These are phyloP conservation scores for Papilio dardanus DNA, from an alignment of 1,140 invertebrate genomes.

Conservation along the genomic window DNA sequence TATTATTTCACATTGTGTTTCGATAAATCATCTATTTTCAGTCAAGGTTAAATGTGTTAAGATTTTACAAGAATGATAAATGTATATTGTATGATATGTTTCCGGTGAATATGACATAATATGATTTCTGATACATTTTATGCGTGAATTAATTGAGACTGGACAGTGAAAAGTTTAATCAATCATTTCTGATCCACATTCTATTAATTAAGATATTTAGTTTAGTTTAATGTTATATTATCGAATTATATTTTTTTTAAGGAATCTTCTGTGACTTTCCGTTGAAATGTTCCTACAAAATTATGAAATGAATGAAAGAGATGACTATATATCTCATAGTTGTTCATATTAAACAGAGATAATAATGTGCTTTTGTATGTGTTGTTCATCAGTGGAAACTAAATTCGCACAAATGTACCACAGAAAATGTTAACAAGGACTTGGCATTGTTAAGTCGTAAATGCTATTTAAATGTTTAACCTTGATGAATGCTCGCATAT, in stretches of 20 bases:
- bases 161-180: not conserved
- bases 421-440: slow-evolving; percentile 7
- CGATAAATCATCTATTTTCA: not conserved
- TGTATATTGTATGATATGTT: not conserved
- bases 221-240: no score
- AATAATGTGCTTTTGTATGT: not conserved
- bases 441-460: slow-evolving; percentile 13
- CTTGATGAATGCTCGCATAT: slow-evolving; percentile 26
- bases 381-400: not conserved
- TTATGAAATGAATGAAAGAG: no score
- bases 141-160: not conserved
- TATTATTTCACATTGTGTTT: not conserved
- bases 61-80: slow-evolving; percentile 13
- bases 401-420: not conserved
- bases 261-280: no score
- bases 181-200: no score
- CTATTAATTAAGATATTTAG: no score
- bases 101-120: not conserved
- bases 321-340: no score
- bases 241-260: no score
- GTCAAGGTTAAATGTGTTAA: not conserved
- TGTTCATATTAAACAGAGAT: no score
- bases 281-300: no score
- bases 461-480: slow-evolving; percentile 30
- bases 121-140: not conserved